Conservation (phyloP, 1,140 invertebrate species). For the Caenorhabditis brenneri region DNA sequence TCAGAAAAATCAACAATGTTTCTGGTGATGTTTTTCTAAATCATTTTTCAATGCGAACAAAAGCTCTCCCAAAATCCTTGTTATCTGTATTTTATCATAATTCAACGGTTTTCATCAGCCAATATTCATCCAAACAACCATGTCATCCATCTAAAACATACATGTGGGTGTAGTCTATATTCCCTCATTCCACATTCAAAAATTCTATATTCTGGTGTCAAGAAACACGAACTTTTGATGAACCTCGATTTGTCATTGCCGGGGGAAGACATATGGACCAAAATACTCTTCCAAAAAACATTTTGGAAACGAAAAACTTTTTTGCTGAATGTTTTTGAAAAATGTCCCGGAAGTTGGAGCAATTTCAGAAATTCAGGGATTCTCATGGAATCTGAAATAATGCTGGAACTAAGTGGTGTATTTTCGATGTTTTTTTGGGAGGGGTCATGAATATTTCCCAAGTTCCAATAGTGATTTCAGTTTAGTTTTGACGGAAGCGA, state of each 20-base stretch:
- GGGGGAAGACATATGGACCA: background rate
- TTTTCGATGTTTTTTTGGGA: background rate
- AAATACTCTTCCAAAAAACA: background rate
- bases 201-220: background rate
- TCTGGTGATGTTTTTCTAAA: too few relatives aligned
- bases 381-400: background rate
- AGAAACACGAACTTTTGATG: constrained; percentile 28
- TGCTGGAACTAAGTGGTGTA: background rate
- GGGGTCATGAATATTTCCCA: background rate
- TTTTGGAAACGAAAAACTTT: background rate
- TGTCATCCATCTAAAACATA: background rate
- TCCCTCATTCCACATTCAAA: background rate
- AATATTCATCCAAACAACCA: background rate
- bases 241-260: background rate
- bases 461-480: background rate
- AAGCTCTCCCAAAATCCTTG: too few relatives aligned
- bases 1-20: too few relatives aligned
- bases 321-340: background rate
- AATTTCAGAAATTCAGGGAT: background rate
- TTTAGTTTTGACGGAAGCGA: background rate
- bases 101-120: too few relatives aligned
- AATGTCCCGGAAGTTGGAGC: background rate
- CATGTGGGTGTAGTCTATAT: background rate
- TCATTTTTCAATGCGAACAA: too few relatives aligned
- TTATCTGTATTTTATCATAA: too few relatives aligned